phyloP scores from a whole-genome alignment of 2,113 vertebrate species.

The Psephotus haematonotus region DNA sequence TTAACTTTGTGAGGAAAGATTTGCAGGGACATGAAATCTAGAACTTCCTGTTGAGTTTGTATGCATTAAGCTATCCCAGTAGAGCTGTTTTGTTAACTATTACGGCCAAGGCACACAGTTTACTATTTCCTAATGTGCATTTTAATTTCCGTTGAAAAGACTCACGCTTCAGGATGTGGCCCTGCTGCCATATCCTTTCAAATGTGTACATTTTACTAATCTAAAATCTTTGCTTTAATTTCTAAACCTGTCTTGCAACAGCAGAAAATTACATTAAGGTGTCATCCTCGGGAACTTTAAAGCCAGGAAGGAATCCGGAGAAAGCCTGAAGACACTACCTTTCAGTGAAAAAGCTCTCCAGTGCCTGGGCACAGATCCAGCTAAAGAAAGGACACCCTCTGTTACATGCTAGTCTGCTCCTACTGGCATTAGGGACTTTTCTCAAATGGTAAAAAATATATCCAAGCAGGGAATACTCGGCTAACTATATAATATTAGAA shows the following conservation, averaged over 20 bases:
- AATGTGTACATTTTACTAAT: not conserved
- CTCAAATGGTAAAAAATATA: not conserved
- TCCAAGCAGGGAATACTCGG: not conserved
- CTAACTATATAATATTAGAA: constrained; percentile 19
- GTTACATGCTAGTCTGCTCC: not conserved
- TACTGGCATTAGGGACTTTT: constrained; percentile 26
- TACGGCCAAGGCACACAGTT: not conserved
- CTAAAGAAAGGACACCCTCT: not conserved
- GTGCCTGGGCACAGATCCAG: not conserved
- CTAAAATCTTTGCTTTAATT: constrained; percentile 26
- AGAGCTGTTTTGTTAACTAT: not conserved
- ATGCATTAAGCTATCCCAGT: not conserved
- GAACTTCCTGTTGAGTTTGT: not conserved
- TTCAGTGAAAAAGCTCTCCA: constrained; percentile 31
- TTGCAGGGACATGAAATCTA: not conserved
- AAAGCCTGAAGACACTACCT: constrained; percentile 28
- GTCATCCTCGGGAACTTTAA: not conserved
- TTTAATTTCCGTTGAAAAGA: not conserved
- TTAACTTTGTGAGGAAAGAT: not conserved
- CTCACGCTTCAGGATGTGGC: not conserved
- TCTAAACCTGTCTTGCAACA: not conserved
- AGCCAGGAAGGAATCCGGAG: not conserved
- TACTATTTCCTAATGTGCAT: not conserved
- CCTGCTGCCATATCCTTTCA: not conserved
- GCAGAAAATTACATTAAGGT: constrained; percentile 25